These are phyloP conservation scores for Cettia cetti DNA, from an alignment of 2,113 vertebrate genomes.

Conservation along the genomic window DNA sequence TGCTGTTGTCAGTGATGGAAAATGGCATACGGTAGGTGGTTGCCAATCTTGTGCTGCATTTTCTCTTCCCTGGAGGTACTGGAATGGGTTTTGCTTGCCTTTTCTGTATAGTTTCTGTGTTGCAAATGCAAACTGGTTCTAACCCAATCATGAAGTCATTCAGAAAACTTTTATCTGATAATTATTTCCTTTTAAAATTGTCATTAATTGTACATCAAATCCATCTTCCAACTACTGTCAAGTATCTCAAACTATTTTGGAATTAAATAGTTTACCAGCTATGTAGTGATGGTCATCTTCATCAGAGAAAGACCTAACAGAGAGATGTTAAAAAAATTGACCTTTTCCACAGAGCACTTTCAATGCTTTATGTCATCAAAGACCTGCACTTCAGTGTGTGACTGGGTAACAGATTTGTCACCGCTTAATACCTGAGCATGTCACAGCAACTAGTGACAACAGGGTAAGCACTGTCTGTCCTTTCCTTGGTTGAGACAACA, in stretches of 20 bases:
- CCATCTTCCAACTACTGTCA: neutral
- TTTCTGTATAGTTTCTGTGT: neutral
- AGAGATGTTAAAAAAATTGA: neutral
- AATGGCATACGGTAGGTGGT: conserved; percentile 85
- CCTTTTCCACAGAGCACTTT: neutral
- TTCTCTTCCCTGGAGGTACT: neutral
- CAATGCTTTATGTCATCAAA: neutral
- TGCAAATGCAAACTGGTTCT: neutral
- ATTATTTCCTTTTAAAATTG: neutral
- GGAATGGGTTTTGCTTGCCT: neutral
- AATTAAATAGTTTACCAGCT: neutral
- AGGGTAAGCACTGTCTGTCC: neutral
- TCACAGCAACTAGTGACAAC: neutral
- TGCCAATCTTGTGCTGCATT: neutral
- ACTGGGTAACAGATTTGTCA: neutral
- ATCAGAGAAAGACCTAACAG: neutral
- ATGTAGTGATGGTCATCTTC: neutral
- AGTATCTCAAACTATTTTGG: neutral
- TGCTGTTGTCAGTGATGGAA: conserved; percentile 78
- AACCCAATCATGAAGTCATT: neutral
- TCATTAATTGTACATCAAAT: neutral
- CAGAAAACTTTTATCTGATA: neutral
- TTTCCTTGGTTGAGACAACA: neutral
- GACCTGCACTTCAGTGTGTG: neutral
- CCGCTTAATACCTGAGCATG: accelerated